Evolutionary conservation across 2,113 vertebrate species (phyloP), one percentile per base, ranked within the genome.

Genomic region (Orthonyx spaldingii): DNA sequence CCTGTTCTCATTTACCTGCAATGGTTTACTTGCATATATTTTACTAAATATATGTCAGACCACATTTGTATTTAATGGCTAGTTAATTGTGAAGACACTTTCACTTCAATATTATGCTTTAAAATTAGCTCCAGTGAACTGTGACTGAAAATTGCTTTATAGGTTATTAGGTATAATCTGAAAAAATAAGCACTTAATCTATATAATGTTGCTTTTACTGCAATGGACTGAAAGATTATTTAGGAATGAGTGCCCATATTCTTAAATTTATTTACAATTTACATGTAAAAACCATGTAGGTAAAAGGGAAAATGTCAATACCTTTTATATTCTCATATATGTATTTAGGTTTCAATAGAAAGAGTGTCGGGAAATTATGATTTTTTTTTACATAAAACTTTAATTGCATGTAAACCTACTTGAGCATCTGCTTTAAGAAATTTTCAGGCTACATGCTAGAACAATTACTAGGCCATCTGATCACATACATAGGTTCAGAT

Each of bases 21-120:
- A 95, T 57, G 23, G 42, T 84, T 95, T 95, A 84, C 96, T 97
- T 96, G 87, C 64, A 64, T 96, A 46, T 66, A 78, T 89, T 97
- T 96, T 97, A 92, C 68, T 96, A 91, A 87, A 70, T 70, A 65
- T 76, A 39, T 92, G 92, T 94, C 94, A 92, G 71, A 82, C 49
- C 53, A 79, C 57, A 39, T 97, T 97, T 97, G 72, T 56, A 97
- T 97, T 94, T 80, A 95, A 93, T 95, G 91, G 84, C 63, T 96
- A 96, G 96, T 96, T 97, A 97, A 95, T 97, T 96, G 86, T 94
- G 92, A 95, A 96, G 80, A 91, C 96, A 97, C 78, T 60, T 96
- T 93, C 72, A 94, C 86, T 97, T 97, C 47, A 94, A 39, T 96
- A 93, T 96, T 96, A 50, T 90, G 47, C 81, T 96, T 97, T 97